Percentiles rank a stretch among this genome's conserved stretches.
These are phyloP conservation scores for Eupithecia abbreviata DNA, from an alignment of 2,888 invertebrate genomes.

Conservation along the genomic window DNA sequence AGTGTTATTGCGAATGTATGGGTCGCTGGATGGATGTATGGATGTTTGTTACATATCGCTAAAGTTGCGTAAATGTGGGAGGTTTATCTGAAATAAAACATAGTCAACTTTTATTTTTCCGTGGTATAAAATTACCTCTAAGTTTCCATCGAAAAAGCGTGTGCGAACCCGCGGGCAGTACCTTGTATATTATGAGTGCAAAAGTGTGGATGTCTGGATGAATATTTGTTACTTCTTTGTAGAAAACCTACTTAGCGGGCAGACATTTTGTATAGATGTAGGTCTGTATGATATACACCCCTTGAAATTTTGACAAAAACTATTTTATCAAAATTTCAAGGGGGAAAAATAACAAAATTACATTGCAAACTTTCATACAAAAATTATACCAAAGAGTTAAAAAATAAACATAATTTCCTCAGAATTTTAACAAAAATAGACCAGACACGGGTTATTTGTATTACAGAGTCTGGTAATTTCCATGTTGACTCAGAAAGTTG, in stretches of 20 bases:
- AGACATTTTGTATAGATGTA: no score
- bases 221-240: no score
- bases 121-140: neutral
- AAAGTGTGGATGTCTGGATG: no score
- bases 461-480: conserved; percentile 20
- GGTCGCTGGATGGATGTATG: neutral
- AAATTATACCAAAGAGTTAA: neutral
- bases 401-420: neutral
- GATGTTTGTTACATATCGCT: neutral
- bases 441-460: neutral
- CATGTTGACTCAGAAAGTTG: conserved; percentile 19
- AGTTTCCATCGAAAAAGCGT: neutral
- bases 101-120: neutral
- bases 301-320: no score
- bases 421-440: neutral
- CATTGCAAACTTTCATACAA: neutral
- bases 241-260: no score
- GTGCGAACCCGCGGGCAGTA: neutral
- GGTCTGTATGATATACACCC: no score
- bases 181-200: no score
- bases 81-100: neutral
- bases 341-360: neutral
- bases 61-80: neutral
- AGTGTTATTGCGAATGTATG: neutral
- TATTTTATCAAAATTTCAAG: neutral